Evolutionary conservation across 2,113 vertebrate species (phyloP).

Genomic region (Dipodomys merriami): DNA sequence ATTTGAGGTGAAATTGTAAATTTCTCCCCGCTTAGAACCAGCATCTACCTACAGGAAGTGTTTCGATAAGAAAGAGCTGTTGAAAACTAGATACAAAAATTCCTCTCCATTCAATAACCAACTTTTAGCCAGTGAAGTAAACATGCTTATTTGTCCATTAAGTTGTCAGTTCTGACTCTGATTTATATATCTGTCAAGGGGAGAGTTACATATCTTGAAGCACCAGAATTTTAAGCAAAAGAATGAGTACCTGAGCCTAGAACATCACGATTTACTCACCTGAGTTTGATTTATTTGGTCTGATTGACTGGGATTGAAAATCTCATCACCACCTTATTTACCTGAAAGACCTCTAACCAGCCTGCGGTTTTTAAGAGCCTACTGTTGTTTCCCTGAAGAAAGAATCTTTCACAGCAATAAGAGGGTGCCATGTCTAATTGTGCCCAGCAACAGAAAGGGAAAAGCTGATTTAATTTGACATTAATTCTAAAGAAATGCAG

Average conservation of each 20-base stretch:
- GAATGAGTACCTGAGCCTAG: neutral
- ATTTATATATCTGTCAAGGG: conserved; percentile 8
- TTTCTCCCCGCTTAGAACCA: neutral
- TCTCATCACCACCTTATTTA: neutral
- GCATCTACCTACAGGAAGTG: neutral
- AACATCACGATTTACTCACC: conserved; percentile 1
- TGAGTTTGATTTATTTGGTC: conserved; percentile 35
- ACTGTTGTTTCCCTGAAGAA: conserved; percentile 45
- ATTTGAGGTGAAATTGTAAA: neutral
- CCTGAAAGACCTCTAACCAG: conserved; percentile 39
- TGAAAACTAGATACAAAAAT: neutral
- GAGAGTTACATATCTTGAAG: neutral
- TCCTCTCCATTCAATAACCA: neutral
- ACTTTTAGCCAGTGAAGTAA: neutral
- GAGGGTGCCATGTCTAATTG: conserved; percentile 59
- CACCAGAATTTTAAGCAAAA: conserved; percentile 51
- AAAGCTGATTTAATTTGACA: conserved; percentile 54
- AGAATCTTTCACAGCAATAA: conserved; percentile 56
- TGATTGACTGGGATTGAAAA: neutral
- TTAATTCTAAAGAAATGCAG: conserved; percentile 66
- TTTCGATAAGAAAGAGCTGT: neutral
- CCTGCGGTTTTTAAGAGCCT: conserved; percentile 1
- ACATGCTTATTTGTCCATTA: neutral
- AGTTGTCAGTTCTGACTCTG: neutral
- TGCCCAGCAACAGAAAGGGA: conserved; percentile 29